A percentile compares a stretch with the other conserved stretches of the same genome.
Conservation (phyloP, 2,113 vertebrate species). For the Ursus arctos region DNA sequence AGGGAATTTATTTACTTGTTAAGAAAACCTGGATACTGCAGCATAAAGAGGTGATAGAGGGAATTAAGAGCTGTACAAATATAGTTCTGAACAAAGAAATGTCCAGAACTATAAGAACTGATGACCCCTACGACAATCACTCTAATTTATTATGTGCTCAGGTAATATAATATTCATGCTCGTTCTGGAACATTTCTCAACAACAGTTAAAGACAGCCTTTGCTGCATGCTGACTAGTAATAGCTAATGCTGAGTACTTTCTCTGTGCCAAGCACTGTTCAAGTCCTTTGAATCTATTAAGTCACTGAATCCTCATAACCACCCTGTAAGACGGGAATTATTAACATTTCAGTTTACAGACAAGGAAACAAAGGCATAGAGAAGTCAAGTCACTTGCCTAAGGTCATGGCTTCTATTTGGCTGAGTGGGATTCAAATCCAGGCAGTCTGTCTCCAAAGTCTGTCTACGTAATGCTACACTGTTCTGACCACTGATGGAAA, state of each 20-base stretch:
- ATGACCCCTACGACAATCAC: not conserved
- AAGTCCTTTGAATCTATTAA: not conserved
- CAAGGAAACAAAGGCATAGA: not conserved
- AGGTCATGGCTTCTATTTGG: not conserved
- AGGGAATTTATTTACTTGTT: not conserved
- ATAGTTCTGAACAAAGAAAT: not conserved
- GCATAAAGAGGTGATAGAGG: not conserved
- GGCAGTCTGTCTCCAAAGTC: not conserved
- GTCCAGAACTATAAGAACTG: not conserved
- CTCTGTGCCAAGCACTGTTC: not conserved
- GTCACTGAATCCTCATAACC: not conserved
- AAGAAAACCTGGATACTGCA: slow-evolving; percentile 35
- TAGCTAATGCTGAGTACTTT: not conserved
- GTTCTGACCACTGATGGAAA: not conserved
- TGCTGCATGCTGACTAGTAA: not conserved
- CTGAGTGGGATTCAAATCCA: not conserved
- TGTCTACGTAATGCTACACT: not conserved
- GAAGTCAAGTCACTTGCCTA: not conserved
- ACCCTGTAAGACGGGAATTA: not conserved
- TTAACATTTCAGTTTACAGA: not conserved
- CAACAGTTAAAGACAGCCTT: not conserved
- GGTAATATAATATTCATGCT: not conserved
- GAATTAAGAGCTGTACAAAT: not conserved
- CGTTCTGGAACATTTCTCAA: slow-evolving; percentile 9
- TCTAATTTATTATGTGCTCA: not conserved